Evolutionary conservation across 2,888 invertebrate species (phyloP), one percentile per base, ranked within the genome.

Genomic region (Tinea trinotella): DNA sequence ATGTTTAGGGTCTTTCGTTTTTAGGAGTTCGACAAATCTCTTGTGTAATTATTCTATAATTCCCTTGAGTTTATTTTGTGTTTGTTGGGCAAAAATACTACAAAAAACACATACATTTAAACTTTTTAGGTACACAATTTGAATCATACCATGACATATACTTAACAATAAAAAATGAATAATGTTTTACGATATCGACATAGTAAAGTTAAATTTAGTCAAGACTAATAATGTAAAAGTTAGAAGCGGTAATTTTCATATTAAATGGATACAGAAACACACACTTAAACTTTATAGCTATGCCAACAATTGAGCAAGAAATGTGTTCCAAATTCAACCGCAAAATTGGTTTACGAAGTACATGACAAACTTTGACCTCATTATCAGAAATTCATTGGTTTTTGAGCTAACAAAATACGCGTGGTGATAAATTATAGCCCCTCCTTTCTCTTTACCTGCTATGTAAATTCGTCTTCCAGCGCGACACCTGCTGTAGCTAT

Each of bases 401-500:
- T 59, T 65, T 64, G 64, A 66, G 62, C 65, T 65, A 66, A 68
- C 68, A 64, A 71, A 73, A 70, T 58, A 58, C 67, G 65, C 63
- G 63, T 59, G 57, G 61, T 65, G 60, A 73, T 74, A 73, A 73
- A 72, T 74, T 67, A 68, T 62, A 35, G 55, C 55, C 49, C 46
- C 50, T 61, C 58, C 61, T 62, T 58, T 59, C 58, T 59, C 60
- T 61, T 60, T 63, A 64, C 61, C 61, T 62, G 64, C 62, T 73
- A 74, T 76, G 73, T 71, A 77, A 75, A 76, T 76, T 68, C 68
- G 67, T 71, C 71, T 74, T 72, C 67, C 67, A 63, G 62, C 61
- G 68, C 69, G 74, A 74, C 76, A 79, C 76, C 76, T 73, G 78
- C 65, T 69, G 64, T 62, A 61, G 72, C 68, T 62, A 76, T 80